Evolutionary conservation across 2,797 vertebrate species (phyloP).

Genomic region (Pseudomugil gertrudae): DNA sequence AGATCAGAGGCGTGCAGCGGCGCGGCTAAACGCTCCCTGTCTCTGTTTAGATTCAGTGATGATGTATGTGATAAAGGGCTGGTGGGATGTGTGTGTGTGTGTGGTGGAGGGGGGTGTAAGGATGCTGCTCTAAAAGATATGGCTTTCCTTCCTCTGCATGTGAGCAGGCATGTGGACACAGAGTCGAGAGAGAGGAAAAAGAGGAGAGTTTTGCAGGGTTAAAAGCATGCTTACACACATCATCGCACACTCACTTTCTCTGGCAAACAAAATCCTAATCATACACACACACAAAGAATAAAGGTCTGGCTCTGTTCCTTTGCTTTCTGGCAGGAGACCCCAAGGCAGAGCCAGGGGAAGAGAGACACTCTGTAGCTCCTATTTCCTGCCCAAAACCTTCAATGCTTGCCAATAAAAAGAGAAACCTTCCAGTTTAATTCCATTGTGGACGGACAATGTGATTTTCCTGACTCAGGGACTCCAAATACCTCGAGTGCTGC

Average conservation of each 20-base stretch:
- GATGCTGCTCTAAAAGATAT: conserved; percentile 71
- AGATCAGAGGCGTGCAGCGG: conserved; percentile 72
- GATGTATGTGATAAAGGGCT: conserved; percentile 73
- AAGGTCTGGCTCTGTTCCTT: conserved; percentile 60
- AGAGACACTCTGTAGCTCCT: conserved; percentile 57
- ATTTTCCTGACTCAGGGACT: conserved; percentile 72
- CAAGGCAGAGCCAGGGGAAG: conserved; percentile 61
- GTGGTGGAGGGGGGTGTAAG: conserved; percentile 13
- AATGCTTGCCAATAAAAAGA: conserved; percentile 75
- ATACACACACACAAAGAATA: conserved; percentile 36
- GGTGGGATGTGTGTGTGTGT: conserved; percentile 37
- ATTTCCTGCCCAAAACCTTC: conserved; percentile 76
- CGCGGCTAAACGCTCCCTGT: conserved; percentile 66
- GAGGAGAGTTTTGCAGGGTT: conserved; percentile 34
- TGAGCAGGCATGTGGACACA: conserved; percentile 56
- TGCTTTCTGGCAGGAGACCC: conserved; percentile 64
- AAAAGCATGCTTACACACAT: conserved; percentile 48
- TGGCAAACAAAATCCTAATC: conserved; percentile 53
- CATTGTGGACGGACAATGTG: conserved; percentile 53
- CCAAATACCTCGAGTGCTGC: conserved; percentile 29
- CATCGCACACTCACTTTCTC: conserved; percentile 31
- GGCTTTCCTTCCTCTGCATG: conserved; percentile 75
- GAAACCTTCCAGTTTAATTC: conserved; percentile 67
- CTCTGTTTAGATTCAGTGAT: conserved; percentile 76
- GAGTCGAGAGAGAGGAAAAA: background rate